Percentiles rank a stretch among this genome's conserved stretches.
These are phyloP conservation scores for Platysternon megacephalum DNA, from an alignment of 2,113 vertebrate genomes.

Conservation along the genomic window DNA sequence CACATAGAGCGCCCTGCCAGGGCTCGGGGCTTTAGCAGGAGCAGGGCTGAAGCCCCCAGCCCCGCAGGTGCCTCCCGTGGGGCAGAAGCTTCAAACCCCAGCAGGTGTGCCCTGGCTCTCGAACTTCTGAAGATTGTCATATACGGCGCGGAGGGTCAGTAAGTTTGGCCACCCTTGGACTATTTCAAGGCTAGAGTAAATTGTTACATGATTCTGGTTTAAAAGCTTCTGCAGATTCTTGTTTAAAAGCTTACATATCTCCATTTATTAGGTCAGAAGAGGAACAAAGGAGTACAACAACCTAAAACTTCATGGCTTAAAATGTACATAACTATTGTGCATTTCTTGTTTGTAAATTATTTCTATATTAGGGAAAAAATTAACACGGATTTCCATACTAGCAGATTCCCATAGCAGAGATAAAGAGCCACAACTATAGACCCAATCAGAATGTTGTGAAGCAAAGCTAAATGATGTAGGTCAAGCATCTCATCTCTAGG, in stretches of 20 bases:
- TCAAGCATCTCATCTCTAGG: not conserved
- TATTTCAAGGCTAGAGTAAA: too few relatives aligned
- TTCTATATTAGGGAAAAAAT: not conserved
- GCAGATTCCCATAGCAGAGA: rapidly evolving
- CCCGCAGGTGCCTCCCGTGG: too few relatives aligned
- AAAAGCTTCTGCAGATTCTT: not conserved
- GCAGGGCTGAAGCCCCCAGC: too few relatives aligned
- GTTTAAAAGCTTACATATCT: rapidly evolving
- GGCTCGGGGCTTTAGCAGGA: too few relatives aligned
- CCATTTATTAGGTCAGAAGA: not conserved
- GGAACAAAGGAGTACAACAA: not conserved
- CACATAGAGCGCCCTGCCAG: too few relatives aligned
- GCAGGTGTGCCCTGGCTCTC: too few relatives aligned
- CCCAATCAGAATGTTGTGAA: not conserved
- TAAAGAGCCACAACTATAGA: not conserved
- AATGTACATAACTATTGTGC: not conserved
- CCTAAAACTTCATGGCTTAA: not conserved
- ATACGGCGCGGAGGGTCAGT: too few relatives aligned
- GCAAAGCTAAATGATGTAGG: not conserved
- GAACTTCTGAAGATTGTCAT: too few relatives aligned
- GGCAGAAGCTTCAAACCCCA: too few relatives aligned
- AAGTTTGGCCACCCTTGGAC: too few relatives aligned
- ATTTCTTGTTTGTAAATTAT: not conserved
- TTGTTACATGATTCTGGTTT: too few relatives aligned
- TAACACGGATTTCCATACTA: not conserved